These are phyloP conservation scores for Catostomus latipinnis DNA, from an alignment of 2,797 vertebrate genomes.

Conservation along the genomic window DNA sequence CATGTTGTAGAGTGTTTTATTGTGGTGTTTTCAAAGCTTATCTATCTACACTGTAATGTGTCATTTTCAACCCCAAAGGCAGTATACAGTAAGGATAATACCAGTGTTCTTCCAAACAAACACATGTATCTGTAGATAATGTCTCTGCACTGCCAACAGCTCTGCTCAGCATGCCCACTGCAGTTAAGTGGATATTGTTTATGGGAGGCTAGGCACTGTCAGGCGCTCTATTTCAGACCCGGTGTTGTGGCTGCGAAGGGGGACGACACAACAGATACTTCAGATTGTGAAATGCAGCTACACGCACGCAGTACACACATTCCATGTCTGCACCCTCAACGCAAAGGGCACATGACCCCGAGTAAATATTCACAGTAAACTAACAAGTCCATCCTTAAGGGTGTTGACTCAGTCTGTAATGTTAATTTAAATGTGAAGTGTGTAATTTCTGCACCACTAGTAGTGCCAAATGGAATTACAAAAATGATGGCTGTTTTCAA, in stretches of 20 bases:
- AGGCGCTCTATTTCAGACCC: slow-evolving; percentile 45
- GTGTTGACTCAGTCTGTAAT: neutral
- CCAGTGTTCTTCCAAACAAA: slow-evolving; percentile 37
- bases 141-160: slow-evolving; percentile 17
- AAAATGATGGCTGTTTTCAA: too few relatives aligned
- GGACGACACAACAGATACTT: slow-evolving; percentile 48
- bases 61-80: slow-evolving; percentile 23
- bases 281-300: slow-evolving; percentile 40
- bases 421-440: too few relatives aligned
- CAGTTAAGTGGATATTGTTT: slow-evolving; percentile 48
- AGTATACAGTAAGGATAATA: slow-evolving; percentile 17
- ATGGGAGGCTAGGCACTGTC: slow-evolving; percentile 42
- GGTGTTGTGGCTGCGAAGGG: slow-evolving; percentile 39
- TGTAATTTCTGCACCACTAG: too few relatives aligned
- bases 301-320: slow-evolving; percentile 15
- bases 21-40: neutral
- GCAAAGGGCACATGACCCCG: slow-evolving; percentile 7
- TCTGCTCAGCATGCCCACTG: slow-evolving; percentile 24
- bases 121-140: slow-evolving; percentile 32
- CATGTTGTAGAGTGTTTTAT: neutral
- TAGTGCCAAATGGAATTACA: too few relatives aligned
- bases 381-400: neutral
- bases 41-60: slow-evolving; percentile 9
- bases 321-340: slow-evolving; percentile 6
- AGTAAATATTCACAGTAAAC: slow-evolving; percentile 2